A percentile compares a stretch with the other conserved stretches of the same genome.
Conservation (phyloP, 2,113 vertebrate species). For the Apeltes quadracus region DNA sequence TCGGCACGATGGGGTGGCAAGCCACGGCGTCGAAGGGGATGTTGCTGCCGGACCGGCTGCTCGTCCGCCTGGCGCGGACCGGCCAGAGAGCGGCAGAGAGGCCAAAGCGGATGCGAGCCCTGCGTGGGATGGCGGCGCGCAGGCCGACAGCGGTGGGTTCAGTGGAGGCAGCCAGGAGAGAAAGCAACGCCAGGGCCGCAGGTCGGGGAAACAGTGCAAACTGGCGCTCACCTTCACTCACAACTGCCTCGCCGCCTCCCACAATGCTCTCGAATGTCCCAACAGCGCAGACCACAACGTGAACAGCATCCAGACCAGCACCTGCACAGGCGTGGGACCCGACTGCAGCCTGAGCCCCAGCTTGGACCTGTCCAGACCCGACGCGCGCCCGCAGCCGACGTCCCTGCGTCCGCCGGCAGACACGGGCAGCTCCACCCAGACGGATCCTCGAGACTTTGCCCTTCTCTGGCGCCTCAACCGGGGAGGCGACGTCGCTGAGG, state of each 20-base stretch:
- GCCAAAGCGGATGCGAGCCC: constrained; percentile 14
- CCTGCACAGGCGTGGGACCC: neutral
- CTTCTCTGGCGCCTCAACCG: constrained; percentile 89
- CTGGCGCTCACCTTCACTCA: constrained; percentile 86
- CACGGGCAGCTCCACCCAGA: constrained; percentile 78
- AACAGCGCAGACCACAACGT: constrained; percentile 7
- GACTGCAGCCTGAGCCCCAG: neutral
- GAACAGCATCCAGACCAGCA: constrained; percentile 1
- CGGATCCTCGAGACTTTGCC: constrained; percentile 91
- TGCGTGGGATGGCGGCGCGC: constrained; percentile 34
- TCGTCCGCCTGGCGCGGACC: constrained; percentile 1
- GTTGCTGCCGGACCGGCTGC: constrained; percentile 35
- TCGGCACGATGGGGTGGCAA: neutral
- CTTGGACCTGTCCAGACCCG: neutral
- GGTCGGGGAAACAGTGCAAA: constrained; percentile 81
- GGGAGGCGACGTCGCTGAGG: constrained; percentile 63
- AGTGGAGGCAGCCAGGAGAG: constrained; percentile 63
- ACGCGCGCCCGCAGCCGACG: constrained; percentile 10
- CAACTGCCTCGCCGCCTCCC: constrained; percentile 59
- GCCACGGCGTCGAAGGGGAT: constrained; percentile 34
- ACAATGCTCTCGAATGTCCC: constrained; percentile 20
- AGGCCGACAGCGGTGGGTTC: constrained; percentile 41
- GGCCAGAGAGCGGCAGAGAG: neutral
- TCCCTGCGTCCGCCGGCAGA: neutral
- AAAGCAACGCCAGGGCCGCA: constrained; percentile 75